These are phyloP conservation scores for Dinoponera quadriceps DNA, from an alignment of 1,140 invertebrate species.

Conservation along the genomic window DNA sequence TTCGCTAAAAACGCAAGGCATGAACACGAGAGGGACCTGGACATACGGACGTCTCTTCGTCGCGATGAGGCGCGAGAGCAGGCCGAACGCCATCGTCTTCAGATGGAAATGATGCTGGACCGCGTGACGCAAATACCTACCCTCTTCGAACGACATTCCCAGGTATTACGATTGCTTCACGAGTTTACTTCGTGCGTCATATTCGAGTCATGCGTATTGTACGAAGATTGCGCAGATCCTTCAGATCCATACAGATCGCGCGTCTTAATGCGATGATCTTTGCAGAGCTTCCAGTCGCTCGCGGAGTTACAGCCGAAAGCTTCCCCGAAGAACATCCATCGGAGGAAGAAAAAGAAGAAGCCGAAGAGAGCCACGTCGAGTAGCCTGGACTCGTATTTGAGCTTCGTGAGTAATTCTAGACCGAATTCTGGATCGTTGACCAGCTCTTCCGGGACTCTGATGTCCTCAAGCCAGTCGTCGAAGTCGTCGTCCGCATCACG, in stretches of 20 bases:
- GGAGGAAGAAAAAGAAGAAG: conserved; percentile 67
- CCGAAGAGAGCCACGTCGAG: conserved; percentile 74
- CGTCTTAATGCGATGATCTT: background rate
- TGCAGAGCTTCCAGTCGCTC: conserved; percentile 78
- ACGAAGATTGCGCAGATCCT: too few relatives aligned
- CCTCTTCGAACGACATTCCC: conserved; percentile 90
- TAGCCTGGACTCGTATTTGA: conserved; percentile 78
- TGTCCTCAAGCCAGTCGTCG: conserved; percentile 73
- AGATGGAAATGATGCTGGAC: conserved; percentile 90
- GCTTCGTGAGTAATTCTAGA: conserved; percentile 75
- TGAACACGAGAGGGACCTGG: conserved; percentile 88
- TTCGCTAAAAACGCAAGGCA: conserved; percentile 83
- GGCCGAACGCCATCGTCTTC: conserved; percentile 88
- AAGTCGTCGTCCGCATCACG: conserved; percentile 69
- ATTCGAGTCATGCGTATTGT: background rate
- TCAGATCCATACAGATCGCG: background rate
- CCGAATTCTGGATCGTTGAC: conserved; percentile 79
- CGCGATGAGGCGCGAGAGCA: conserved; percentile 89
- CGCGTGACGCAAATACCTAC: conserved; percentile 89
- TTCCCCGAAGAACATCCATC: conserved; percentile 25
- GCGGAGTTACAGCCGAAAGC: conserved; percentile 56
- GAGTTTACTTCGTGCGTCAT: background rate
- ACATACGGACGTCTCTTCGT: conserved; percentile 88
- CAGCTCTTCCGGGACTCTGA: conserved; percentile 77
- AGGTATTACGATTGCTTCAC: conserved; percentile 79